Evolutionary conservation across 2,113 vertebrate species (phyloP).

Genomic region (Rhinoderma darwinii): DNA sequence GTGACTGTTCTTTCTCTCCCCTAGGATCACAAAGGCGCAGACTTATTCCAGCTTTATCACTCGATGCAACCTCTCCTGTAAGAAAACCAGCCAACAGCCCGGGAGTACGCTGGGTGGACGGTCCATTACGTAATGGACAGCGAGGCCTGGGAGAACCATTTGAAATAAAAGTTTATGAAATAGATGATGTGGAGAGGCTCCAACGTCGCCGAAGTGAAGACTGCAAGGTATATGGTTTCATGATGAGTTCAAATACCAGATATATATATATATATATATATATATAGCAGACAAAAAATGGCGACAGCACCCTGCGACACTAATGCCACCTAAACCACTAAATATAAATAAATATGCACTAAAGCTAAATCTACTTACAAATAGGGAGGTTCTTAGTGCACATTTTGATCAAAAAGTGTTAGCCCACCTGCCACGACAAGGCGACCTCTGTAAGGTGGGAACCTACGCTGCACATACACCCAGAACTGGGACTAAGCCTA

Average conservation of each 20-base stretch:
- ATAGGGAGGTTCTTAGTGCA: no score
- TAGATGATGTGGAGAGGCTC: constrained; percentile 93
- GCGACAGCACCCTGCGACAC: no score
- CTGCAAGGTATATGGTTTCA: constrained; percentile 79
- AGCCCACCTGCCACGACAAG: no score
- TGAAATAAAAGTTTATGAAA: constrained; percentile 99
- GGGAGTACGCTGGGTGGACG: constrained; percentile 93
- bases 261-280: no score
- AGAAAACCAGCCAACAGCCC: constrained; percentile 83
- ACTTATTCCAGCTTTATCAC: constrained; percentile 87
- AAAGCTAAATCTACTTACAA: no score
- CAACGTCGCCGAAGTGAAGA: constrained; percentile 81
- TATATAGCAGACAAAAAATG: no score
- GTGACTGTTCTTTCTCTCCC: not conserved
- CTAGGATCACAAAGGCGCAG: constrained; percentile 91
- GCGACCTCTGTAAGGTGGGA: no score
- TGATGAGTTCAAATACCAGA: not conserved
- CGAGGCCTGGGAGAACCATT: constrained; percentile 84
- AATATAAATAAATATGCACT: no score
- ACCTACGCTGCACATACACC: no score
- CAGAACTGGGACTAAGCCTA: no score
- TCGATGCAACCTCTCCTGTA: constrained; percentile 83
- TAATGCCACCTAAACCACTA: no score
- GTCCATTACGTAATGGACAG: constrained; percentile 83
- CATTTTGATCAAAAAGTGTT: no score